Base-by-base conservation (phyloP, 2,888 invertebrate genomes). In the Cataglyphis cursor region DNA sequence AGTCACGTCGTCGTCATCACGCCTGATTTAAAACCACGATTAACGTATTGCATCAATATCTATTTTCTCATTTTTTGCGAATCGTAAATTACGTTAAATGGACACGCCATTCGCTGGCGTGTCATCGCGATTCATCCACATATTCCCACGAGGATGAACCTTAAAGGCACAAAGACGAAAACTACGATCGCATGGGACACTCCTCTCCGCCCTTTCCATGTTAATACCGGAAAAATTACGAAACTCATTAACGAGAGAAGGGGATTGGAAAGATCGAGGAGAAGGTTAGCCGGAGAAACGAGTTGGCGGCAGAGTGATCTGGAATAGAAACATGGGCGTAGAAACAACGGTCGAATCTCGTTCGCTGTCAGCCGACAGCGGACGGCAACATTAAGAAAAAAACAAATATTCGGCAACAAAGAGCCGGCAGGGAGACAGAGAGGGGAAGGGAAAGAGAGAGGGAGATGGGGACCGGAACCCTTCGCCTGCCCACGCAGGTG, bases 401-500 rank as follows among this genome's bases (percentile, higher is more conserved):
- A 88, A 88, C 89, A 89, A 89, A 89, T 89, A 89, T 87, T 88
- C 41, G 66, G 54, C 68, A 72, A 70, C 82, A 83, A 83, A 83
- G 68, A 57, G 21, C 18, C 57, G 66, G 48, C 66, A 81, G 21
- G n/a, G 44, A 54, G 68, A 51, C 35, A 48, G 41, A 65, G 12
- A 70, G 51, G 21, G n/a, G 21, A n/a, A 44, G 59, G 70, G 75
- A 21, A 15, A 18, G 15, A 9, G 44, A 18, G 57, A 12, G 9
- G 44, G 65, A 24, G 18, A 41, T 0, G 28, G 28, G 82, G 54
- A 75, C 85, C 81, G 85, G 81, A 81, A 87, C 89, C 89, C 87
- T 83, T 82, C 90, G 82, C 0, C 51, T 51, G 90, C 90, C 90
- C 89, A 90, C 90, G 90, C 90, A 90, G 90, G 90, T 90, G 90